Base-by-base conservation (phyloP, 2,888 invertebrate genomes). In the Synanthedon vespiformis region DNA sequence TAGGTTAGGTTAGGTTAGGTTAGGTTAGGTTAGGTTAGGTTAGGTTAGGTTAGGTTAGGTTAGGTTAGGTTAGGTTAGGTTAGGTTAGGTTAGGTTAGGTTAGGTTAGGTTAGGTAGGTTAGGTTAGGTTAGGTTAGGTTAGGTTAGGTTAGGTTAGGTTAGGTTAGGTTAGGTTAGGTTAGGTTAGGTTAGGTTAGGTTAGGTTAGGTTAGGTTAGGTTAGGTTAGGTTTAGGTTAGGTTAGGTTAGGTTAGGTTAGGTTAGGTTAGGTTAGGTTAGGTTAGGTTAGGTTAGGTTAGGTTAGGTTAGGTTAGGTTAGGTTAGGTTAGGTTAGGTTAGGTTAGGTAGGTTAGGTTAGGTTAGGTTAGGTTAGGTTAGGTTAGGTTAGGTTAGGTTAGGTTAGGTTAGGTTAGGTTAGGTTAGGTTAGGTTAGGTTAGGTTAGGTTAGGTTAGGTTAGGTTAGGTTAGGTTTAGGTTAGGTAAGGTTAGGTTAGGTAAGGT, bases 231-330 rank as follows among this genome's bases (percentile, higher is more conserved):
- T 56, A 56, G 56, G 56, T 56, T 56, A 53, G 56, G 55, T 54
- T 56, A 56, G 56, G 56, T 56, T 56, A 56, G 56, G 56, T 56
- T 56, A 56, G 56, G 56, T 56, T 56, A 56, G 56, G 56, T 56
- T 56, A 53, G 47, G 47, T 44, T 44, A 53, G 50, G 50, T 50
- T n/a, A n/a, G n/a, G n/a, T n/a, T n/a, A n/a, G n/a, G 53, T 53
- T 53, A 53, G 53, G 53, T 53, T 53, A 53, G 53, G 53, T 53
- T 53, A 53, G 52, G 52, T 53, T 53, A 53, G 52, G 52, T 53
- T 53, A 53, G 52, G 52, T 53, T 40, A 53, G 53, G 53, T 53
- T 53, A 53, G 53, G 53, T 53, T 53, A 53, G 53, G 53, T 53
- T 53, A 53, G 53, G 53, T 53, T 53, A 53, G 53, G 53, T 53